Percentiles rank a stretch among this genome's conserved stretches.
Evolutionary conservation across 2,797 vertebrate species (phyloP).

Genomic region (Sebastes trivittatus): DNA sequence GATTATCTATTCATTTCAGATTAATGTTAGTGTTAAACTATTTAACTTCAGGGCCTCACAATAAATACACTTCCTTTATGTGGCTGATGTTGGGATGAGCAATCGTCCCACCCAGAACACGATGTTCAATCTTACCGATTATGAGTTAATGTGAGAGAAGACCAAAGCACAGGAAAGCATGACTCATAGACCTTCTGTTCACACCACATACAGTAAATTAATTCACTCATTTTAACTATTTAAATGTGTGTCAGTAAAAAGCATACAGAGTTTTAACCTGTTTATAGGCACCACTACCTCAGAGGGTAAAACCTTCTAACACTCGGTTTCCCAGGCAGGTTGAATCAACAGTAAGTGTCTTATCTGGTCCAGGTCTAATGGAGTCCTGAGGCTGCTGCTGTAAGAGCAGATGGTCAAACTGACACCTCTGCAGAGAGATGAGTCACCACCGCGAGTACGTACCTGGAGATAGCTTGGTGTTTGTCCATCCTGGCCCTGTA

Average conservation of each 20-base stretch:
- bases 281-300: background rate
- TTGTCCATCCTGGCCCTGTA: constrained; percentile 94
- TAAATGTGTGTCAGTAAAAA: background rate
- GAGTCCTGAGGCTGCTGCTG: background rate
- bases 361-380: background rate
- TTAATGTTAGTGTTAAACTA: background rate
- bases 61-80: background rate
- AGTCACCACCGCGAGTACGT: constrained; percentile 19
- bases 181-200: too few relatives aligned
- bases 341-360: background rate
- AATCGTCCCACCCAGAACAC: background rate
- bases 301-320: background rate
- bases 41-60: background rate
- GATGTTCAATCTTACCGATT: background rate
- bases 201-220: too few relatives aligned
- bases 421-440: background rate
- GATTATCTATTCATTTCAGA: background rate
- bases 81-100: background rate
- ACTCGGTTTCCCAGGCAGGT: background rate
- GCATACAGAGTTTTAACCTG: background rate
- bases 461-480: constrained; percentile 94
- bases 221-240: too few relatives aligned
- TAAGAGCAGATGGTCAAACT: background rate
- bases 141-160: background rate
- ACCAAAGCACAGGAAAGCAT: too few relatives aligned